Base-by-base conservation (phyloP, 1,140 invertebrate genomes). In the Psix sp. region DNA sequence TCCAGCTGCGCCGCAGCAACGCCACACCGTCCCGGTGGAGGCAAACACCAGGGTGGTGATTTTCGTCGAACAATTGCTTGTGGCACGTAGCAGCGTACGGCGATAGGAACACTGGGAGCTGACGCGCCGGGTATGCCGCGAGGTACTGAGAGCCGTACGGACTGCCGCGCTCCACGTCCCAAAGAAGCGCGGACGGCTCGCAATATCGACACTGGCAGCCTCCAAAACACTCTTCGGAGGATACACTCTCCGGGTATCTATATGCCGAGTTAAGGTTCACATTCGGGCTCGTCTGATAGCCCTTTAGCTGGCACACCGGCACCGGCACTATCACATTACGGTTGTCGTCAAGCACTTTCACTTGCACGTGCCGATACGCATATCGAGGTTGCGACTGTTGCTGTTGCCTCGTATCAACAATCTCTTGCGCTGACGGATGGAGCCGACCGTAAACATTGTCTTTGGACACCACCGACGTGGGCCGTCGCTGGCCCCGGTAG, bases 161-260 rank as follows among this genome's bases (percentile, higher is more conserved):
- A n/a, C n/a, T 83, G 49, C 82, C 84, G 17, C 85, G 85, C 33
- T 92, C 90, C 1, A 91, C 89, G 78, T 93, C 93, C 93, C 94
- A 95, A 45, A 94, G 91, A 59, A 92, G 90, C 33, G 92, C 91
- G 13, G 91, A 88, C 0, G 94, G 93, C 80, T 94, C 93, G 79
- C 93, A 94, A 70, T 93, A 93, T 6, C 91, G 89, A 79, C 93
- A 95, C 83, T 94, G 93, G 83, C 93, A 94, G n/a, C 88, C 83
- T 74, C 88, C 90, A 39, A 87, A 86, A 14, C 88, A 87, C 36
- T 81, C 74, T 9, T 83, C 82, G 31, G 31, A 7, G 2, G 31
- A 24, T 7, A 77, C 79, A 16, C 85, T 84, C 33, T 86, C 74
- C 39, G 89, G 87, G 51, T 84, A 82, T 18, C 65, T 45, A 45